Percentiles rank a stretch among this genome's conserved stretches.
Conservation (phyloP, 2,797 vertebrate species). For the Etheostoma perlongum region DNA sequence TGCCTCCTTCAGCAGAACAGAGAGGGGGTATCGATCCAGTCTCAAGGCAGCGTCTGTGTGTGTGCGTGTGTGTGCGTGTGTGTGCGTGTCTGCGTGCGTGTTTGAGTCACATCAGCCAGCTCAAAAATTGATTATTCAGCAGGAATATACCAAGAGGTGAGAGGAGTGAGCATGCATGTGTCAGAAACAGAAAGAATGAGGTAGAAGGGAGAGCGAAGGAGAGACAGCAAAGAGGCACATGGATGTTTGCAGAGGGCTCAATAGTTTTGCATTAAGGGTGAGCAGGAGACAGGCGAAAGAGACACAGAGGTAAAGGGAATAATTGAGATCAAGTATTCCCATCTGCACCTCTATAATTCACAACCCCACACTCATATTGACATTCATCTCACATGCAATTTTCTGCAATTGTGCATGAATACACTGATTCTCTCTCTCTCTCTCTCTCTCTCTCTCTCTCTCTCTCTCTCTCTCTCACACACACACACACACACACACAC, state of each 20-base stretch:
- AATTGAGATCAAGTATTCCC: conserved; percentile 74
- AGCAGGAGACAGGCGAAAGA: conserved; percentile 57
- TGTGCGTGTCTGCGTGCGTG: conserved; percentile 54
- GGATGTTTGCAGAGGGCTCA: conserved; percentile 64
- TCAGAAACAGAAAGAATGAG: conserved; percentile 74
- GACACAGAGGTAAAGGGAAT: conserved; percentile 61
- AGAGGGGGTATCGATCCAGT: conserved; percentile 86
- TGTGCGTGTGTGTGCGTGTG: conserved; percentile 66
- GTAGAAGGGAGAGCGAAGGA: conserved; percentile 61
- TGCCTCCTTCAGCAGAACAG: conserved; percentile 88
- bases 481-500: conserved; percentile 32
- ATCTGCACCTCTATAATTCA: conserved; percentile 71
- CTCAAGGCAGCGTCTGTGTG: conserved; percentile 84
- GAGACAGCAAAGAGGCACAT: conserved; percentile 60
- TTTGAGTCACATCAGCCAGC: conserved; percentile 81
- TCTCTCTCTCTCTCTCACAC: neutral
- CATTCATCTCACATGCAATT: conserved; percentile 60
- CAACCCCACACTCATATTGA: conserved; percentile 46
- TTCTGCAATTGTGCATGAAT: conserved; percentile 45
- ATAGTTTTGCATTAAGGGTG: conserved; percentile 63
- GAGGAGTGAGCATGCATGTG: conserved; percentile 78
- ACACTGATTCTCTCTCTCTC: neutral
- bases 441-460: too few species aligned
- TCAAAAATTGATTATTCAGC: conserved; percentile 87
- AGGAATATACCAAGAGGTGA: conserved; percentile 82